Conservation (phyloP, 2,888 invertebrate genomes). For the Zygothrica quintamaculata region DNA sequence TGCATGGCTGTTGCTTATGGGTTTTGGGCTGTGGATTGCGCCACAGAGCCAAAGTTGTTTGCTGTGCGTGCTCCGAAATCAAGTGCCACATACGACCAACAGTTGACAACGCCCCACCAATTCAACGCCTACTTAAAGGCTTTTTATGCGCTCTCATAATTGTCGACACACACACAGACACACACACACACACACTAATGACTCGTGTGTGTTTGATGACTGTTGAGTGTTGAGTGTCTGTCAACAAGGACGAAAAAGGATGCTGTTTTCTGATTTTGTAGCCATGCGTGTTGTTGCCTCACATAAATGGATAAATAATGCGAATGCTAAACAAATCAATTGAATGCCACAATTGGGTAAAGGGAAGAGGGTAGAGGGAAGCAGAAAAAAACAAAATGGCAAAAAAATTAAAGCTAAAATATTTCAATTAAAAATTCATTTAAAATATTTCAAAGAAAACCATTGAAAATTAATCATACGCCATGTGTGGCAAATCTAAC, state of each 20-base stretch:
- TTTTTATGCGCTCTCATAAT: conserved; percentile 63
- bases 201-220: conserved; percentile 38
- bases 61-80: conserved; percentile 58
- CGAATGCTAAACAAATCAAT: too few relatives aligned
- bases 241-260: conserved; percentile 18
- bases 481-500: not conserved
- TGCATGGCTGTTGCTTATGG: too few relatives aligned
- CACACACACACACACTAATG: too few relatives aligned
- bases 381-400: too few relatives aligned
- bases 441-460: too few relatives aligned
- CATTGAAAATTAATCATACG: conserved; percentile 10
- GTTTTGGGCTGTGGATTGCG: conserved; percentile 2
- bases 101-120: conserved; percentile 21
- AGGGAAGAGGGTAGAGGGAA: too few relatives aligned
- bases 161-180: too few relatives aligned
- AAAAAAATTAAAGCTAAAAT: too few relatives aligned
- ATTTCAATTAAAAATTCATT: conserved; percentile 10
- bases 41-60: conserved; percentile 38
- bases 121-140: conserved; percentile 44
- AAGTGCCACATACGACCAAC: conserved; percentile 32
- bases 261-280: conserved; percentile 8
- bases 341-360: too few relatives aligned
- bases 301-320: conserved; percentile 35
- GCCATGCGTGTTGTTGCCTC: not conserved
- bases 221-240: conserved; percentile 20